A percentile compares a stretch with the other conserved stretches of the same genome.
phyloP scores from a whole-genome alignment of 2,888 invertebrate species.

The Lampropteryx suffumata region DNA sequence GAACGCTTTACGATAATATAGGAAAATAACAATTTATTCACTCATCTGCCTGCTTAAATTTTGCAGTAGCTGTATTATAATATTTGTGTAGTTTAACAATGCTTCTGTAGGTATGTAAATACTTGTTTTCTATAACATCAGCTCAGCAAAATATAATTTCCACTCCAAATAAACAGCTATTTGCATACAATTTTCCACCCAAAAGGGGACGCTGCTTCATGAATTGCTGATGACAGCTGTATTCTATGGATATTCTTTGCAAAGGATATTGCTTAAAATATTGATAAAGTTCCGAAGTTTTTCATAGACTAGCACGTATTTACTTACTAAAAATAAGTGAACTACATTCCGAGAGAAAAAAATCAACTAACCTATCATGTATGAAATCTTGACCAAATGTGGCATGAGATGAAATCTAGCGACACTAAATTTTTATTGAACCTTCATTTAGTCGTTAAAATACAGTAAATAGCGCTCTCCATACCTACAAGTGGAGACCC shows the following conservation, averaged over 20 bases:
- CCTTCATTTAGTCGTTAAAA: constrained; percentile 16
- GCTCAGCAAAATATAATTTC: constrained; percentile 51
- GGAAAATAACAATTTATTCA: no score
- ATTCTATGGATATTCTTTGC: constrained; percentile 55
- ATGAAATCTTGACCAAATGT: background rate
- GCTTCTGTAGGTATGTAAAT: background rate
- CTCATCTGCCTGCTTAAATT: no score
- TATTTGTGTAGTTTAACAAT: no score
- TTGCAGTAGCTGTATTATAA: no score
- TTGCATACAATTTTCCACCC: constrained; percentile 38
- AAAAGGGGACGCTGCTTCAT: constrained; percentile 52
- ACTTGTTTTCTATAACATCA: constrained; percentile 37
- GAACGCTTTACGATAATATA: background rate
- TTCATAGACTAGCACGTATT: constrained; percentile 3
- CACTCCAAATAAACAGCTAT: constrained; percentile 51
- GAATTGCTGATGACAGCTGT: constrained; percentile 70
- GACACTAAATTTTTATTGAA: constrained; percentile 6
- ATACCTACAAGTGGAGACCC: constrained; percentile 18
- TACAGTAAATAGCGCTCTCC: constrained; percentile 11
- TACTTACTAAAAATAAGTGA: background rate
- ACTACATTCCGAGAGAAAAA: no score
- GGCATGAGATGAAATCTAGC: background rate
- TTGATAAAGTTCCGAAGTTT: constrained; percentile 15
- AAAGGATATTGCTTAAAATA: constrained; percentile 62
- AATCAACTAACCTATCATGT: background rate